Evolutionary conservation across 1,140 invertebrate genomes (phyloP).

Genomic region (Papilio machaon): DNA sequence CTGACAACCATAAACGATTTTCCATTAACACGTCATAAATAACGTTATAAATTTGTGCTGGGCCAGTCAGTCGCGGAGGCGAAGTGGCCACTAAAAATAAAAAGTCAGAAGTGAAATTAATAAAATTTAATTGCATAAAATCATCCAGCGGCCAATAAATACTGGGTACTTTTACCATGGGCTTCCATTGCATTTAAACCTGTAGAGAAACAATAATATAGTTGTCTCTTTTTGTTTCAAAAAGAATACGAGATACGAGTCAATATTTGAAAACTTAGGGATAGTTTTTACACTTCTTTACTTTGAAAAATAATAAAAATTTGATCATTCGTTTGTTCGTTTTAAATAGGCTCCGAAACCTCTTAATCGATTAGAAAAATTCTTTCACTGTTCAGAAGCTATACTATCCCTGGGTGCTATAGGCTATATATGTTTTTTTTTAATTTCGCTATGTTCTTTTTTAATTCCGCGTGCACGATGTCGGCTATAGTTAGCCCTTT

Average conservation of each 20-base stretch:
- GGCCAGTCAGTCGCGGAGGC: constrained; percentile 35
- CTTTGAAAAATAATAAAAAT: no score
- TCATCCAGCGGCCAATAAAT: constrained; percentile 40
- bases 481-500: background rate
- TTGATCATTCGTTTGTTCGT: no score
- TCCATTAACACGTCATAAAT: constrained; percentile 44
- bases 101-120: constrained; percentile 55
- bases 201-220: background rate
- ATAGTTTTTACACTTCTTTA: background rate
- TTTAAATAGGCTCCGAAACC: no score
- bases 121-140: constrained; percentile 64
- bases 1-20: constrained; percentile 28
- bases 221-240: background rate
- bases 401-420: no score
- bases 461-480: background rate
- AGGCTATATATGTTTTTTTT: no score
- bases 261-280: background rate
- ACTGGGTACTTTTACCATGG: background rate
- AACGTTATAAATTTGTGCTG: constrained; percentile 44
- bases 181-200: background rate
- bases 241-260: background rate
- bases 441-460: no score
- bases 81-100: constrained; percentile 52
- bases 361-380: no score
- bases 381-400: no score